Conservation (phyloP, 2,888 invertebrate species). For the Melinaea menophilus region DNA sequence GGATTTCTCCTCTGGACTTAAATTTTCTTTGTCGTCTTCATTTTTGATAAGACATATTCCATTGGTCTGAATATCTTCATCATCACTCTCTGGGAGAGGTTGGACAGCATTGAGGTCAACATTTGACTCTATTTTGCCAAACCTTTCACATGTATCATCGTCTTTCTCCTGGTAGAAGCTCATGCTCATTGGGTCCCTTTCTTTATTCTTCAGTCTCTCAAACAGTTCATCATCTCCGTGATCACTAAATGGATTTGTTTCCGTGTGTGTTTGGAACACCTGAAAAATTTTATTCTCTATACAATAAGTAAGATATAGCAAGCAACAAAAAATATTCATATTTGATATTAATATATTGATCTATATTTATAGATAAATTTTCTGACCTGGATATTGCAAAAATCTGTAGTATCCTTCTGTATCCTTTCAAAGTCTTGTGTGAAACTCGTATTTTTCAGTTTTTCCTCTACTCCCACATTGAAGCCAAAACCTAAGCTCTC, state of each 20-base stretch:
- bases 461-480: constrained; percentile 65
- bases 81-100: constrained; percentile 74
- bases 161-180: constrained; percentile 81
- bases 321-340: too few relatives aligned
- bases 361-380: neutral
- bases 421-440: constrained; percentile 80
- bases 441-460: constrained; percentile 64
- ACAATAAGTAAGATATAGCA: neutral
- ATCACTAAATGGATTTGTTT: constrained; percentile 68
- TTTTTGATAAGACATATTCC: constrained; percentile 43
- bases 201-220: constrained; percentile 75
- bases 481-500: constrained; percentile 71
- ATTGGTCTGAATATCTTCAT: constrained; percentile 61
- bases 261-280: constrained; percentile 69
- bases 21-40: constrained; percentile 60
- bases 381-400: constrained; percentile 70
- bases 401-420: constrained; percentile 78
- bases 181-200: constrained; percentile 81
- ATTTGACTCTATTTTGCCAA: constrained; percentile 54
- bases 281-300: constrained; percentile 38
- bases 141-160: constrained; percentile 71
- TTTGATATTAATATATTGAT: too few relatives aligned
- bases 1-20: constrained; percentile 49
- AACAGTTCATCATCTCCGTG: constrained; percentile 70
- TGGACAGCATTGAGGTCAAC: constrained; percentile 80